phyloP scores from a whole-genome alignment of 1,140 invertebrate species.

The Philotrypesis tridentata region DNA sequence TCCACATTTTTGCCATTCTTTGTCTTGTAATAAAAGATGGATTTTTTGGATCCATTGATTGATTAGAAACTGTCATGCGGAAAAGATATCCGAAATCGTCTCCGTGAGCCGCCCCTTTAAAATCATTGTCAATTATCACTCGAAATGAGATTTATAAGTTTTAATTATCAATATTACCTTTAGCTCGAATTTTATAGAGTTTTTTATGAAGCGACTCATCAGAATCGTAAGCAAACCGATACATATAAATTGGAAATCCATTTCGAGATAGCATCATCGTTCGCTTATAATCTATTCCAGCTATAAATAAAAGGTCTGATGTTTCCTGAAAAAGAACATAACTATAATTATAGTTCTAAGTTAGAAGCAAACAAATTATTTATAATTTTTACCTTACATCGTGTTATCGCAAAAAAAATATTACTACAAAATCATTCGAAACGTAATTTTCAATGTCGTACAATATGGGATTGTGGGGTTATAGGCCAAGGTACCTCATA shows the following conservation, averaged over 20 bases:
- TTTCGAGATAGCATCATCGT: not conserved
- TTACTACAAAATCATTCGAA: no score
- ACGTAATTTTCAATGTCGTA: no score
- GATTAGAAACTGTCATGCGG: slow-evolving; percentile 25
- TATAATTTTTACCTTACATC: no score
- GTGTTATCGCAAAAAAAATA: no score
- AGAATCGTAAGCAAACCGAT: not conserved
- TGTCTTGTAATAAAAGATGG: slow-evolving; percentile 50
- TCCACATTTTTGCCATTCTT: slow-evolving; percentile 72
- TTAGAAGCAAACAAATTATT: no score
- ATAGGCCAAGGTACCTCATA: no score
- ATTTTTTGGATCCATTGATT: slow-evolving; percentile 27
- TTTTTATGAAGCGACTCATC: not conserved
- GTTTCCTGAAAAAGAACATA: not conserved
- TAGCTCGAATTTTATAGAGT: no score
- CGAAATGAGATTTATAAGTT: no score
- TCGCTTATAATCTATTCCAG: slow-evolving; percentile 2
- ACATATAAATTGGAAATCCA: not conserved
- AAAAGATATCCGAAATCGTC: slow-evolving; percentile 56
- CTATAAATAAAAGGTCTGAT: not conserved
- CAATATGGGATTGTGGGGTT: no score
- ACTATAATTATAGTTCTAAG: no score
- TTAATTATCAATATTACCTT: no score
- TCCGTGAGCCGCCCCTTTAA: slow-evolving; percentile 50
- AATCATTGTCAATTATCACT: slow-evolving; percentile 1